Evolutionary conservation across 2,888 invertebrate species (phyloP), one percentile per base, ranked within the genome.

Genomic region (Melinopterus prodromus): DNA sequence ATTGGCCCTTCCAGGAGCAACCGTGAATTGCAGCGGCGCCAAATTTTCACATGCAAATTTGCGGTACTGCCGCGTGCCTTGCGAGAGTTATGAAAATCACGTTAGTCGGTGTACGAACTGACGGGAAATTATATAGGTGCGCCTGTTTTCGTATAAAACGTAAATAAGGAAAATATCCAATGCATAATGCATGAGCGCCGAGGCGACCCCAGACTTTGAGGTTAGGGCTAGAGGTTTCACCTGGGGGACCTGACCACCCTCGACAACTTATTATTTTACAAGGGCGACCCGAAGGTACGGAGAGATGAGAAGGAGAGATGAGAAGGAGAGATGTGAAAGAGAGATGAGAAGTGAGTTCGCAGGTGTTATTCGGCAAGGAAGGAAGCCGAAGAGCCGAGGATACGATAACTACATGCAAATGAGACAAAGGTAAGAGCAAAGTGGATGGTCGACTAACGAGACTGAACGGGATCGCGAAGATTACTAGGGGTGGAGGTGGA

Each of bases 121-220:
- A 83, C 83, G 83, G 86, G 85, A 87, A 89, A 88, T 88, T 87
- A 88, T 87, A 87, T 88, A 86, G 86, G 87, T 87, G 86, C 87
- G 86, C 86, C 86, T 86, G 87, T 88, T 88, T 87, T 86, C 87
- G 85, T 86, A 86, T 88, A 87, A 77, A 88, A 87, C 87, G 87
- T 88, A 88, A 88, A 88, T 88, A 88, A 88, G 88, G 88, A 87
- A 88, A 89, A 88, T 88, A 87, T 87, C 86, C 86, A 85, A 89
- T 89, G 88, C 88, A 89, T 89, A 86, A 89, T 88, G 87, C 88
- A 89, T 89, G 88, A 89, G 84, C 82, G 82, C 74, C 35, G 71
- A 9, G 26, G 71, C 74, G 74, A 74, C 74, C 74, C 26, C 37
- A 37, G 74, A 35, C 71, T 35, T 85, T 84, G 84, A 83, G 85